Conservation (phyloP, 2,797 vertebrate genomes). For the Furcifer pardalis region DNA sequence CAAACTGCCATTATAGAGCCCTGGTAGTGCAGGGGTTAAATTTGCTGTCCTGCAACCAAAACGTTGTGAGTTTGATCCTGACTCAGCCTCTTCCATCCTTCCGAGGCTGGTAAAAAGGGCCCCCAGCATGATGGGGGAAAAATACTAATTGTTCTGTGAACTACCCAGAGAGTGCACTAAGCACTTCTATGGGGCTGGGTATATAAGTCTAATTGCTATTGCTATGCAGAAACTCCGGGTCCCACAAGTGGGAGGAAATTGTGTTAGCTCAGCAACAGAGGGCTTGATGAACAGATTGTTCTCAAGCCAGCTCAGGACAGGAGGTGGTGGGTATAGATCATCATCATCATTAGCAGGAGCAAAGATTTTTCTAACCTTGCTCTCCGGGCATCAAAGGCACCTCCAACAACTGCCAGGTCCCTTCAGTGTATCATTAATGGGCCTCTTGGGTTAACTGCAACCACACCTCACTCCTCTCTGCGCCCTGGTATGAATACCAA, state of each 20-base stretch:
- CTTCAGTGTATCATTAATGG: slow-evolving; percentile 73
- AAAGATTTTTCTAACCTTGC: slow-evolving; percentile 71
- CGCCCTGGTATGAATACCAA: slow-evolving; percentile 74
- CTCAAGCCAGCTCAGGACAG: background rate
- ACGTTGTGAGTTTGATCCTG: too few relatives aligned
- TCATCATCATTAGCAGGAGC: background rate
- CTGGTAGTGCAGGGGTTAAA: too few relatives aligned
- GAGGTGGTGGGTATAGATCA: background rate
- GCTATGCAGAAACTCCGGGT: background rate
- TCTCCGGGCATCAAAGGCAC: slow-evolving; percentile 71
- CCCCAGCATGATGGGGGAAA: too few relatives aligned
- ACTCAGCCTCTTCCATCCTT: too few relatives aligned
- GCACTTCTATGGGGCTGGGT: too few relatives aligned
- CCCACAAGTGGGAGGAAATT: background rate
- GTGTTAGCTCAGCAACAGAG: background rate
- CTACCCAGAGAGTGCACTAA: too few relatives aligned
- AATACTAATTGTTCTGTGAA: too few relatives aligned
- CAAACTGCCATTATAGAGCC: too few relatives aligned
- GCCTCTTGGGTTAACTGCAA: slow-evolving; percentile 66
- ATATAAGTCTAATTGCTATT: too few relatives aligned
- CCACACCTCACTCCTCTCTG: slow-evolving; percentile 70
- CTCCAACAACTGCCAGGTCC: slow-evolving; percentile 49
- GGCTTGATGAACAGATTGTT: background rate
- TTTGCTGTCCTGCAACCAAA: too few relatives aligned
- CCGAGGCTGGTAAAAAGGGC: too few relatives aligned